These are phyloP conservation scores for Mormyrus proboscirostris DNA, from an alignment of 2,797 vertebrate species.

Conservation along the genomic window DNA sequence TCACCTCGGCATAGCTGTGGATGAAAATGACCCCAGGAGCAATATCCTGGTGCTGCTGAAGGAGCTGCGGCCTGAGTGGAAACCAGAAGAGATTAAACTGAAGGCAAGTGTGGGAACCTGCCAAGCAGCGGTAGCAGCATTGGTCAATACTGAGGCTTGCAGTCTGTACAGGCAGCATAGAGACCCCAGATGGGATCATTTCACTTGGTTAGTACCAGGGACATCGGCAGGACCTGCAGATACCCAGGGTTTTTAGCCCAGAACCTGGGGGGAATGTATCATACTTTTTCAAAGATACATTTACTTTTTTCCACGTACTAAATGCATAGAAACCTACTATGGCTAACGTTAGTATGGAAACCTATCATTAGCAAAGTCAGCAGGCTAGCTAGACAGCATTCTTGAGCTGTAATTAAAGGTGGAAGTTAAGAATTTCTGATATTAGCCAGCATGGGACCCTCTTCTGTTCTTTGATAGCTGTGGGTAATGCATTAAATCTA, in stretches of 20 bases:
- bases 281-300: not conserved
- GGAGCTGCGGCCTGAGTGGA: slow-evolving; percentile 58
- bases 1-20: slow-evolving; percentile 51
- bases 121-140: not conserved
- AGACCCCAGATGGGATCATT: not conserved
- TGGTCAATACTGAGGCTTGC: not conserved
- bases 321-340: not conserved
- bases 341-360: not conserved
- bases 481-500: slow-evolving; percentile 39
- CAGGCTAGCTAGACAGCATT: not conserved
- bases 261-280: not conserved
- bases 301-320: not conserved
- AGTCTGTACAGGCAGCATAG: not conserved
- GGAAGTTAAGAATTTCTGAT: not conserved
- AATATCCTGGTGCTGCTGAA: slow-evolving; percentile 53
- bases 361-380: not conserved
- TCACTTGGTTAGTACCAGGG: not conserved
- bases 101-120: slow-evolving; percentile 50
- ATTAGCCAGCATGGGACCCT: not conserved
- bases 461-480: slow-evolving; percentile 47
- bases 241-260: not conserved
- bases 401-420: not conserved
- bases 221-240: not conserved
- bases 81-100: slow-evolving; percentile 50
- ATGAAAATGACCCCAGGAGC: slow-evolving; percentile 41